These are phyloP conservation scores for Colletes latitarsis DNA, from an alignment of 1,140 invertebrate species.

Conservation along the genomic window DNA sequence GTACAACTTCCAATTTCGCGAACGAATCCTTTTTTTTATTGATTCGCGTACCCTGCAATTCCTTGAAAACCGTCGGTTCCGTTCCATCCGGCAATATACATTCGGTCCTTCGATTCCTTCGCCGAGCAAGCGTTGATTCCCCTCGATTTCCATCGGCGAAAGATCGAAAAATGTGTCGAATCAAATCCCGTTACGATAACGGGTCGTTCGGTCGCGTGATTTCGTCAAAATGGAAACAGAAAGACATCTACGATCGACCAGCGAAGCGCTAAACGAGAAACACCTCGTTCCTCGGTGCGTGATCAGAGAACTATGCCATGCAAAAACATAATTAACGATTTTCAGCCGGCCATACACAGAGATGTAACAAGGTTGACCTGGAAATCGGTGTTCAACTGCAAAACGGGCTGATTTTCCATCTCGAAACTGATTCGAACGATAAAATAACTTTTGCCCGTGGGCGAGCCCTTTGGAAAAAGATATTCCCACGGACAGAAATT, in stretches of 20 bases:
- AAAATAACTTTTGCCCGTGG: no score
- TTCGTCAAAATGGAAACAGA: background rate
- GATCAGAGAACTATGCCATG: slow-evolving; percentile 35
- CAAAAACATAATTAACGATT: slow-evolving; percentile 31
- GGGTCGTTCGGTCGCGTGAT: background rate
- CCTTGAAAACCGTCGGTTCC: slow-evolving; percentile 8
- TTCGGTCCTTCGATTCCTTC: background rate
- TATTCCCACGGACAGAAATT: background rate
- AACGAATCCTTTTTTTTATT: background rate
- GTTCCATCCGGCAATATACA: background rate
- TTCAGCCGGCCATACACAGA: slow-evolving; percentile 37
- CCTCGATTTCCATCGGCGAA: background rate
- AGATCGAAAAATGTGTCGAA: background rate
- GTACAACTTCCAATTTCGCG: slow-evolving; percentile 6
- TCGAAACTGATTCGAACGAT: background rate
- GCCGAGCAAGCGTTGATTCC: no score
- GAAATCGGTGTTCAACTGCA: background rate
- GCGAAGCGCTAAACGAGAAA: slow-evolving; percentile 17
- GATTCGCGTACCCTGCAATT: slow-evolving; percentile 12
- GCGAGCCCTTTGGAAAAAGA: background rate
- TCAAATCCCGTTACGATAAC: background rate
- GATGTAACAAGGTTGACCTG: background rate
- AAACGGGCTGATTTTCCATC: background rate
- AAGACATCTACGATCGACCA: background rate
- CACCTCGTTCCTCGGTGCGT: slow-evolving; percentile 6